phyloP scores from a whole-genome alignment of 2,888 invertebrate species.

The Sesia apiformis region DNA sequence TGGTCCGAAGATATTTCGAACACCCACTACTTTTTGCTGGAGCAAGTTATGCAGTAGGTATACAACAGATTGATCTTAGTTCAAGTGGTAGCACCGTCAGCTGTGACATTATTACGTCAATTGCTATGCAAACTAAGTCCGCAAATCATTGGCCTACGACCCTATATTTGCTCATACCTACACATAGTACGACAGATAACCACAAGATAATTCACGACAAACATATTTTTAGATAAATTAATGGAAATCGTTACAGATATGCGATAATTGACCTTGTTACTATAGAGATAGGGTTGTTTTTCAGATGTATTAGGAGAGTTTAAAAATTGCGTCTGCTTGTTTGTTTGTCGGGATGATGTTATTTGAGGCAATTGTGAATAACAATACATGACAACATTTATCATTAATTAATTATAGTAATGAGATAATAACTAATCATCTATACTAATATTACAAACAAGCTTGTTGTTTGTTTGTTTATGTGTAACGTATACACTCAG shows the following conservation, averaged over 20 bases:
- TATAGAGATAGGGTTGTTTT: constrained; percentile 18
- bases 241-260: constrained; percentile 1
- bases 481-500: too few species aligned
- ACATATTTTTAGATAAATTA: constrained; percentile 24
- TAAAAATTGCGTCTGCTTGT: constrained; percentile 12
- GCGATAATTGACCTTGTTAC: constrained; percentile 17
- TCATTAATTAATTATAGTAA: not conserved
- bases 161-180: constrained; percentile 5
- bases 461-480: too few species aligned
- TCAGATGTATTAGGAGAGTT: constrained; percentile 1
- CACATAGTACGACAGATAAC: constrained; percentile 16
- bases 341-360: constrained; percentile 7
- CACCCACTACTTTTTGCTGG: too few species aligned
- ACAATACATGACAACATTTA: not conserved
- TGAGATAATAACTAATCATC: too few species aligned
- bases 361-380: not conserved
- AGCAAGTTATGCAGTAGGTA: too few species aligned
- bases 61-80: too few species aligned
- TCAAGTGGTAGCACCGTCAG: too few species aligned
- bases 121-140: constrained; percentile 1
- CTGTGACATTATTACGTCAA: constrained; percentile 19
- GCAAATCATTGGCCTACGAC: constrained; percentile 1
- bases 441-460: too few species aligned
- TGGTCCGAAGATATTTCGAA: too few species aligned
- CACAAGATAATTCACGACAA: constrained; percentile 34